Conservation (phyloP, 2,888 invertebrate species). For the Calephelis perditalis region DNA sequence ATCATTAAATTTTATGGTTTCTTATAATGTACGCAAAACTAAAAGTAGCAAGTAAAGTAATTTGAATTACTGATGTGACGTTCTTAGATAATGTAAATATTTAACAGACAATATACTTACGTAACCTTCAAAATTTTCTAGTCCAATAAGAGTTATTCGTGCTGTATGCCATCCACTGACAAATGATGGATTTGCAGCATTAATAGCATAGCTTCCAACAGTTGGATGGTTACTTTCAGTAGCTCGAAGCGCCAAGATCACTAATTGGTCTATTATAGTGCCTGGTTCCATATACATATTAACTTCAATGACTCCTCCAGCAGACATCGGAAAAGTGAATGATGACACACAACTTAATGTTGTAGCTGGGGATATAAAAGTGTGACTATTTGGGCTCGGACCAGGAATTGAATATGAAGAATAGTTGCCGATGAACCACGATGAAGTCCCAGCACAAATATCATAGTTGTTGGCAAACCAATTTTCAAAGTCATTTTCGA, state of each 20-base stretch:
- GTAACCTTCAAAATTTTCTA: background rate
- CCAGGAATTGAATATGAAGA: constrained; percentile 34
- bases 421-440: constrained; percentile 42
- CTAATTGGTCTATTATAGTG: background rate
- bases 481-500: constrained; percentile 37
- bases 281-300: background rate
- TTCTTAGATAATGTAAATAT: background rate
- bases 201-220: background rate
- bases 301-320: background rate
- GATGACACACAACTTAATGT: background rate
- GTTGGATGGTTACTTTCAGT: background rate
- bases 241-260: constrained; percentile 31
- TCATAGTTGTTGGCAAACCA: constrained; percentile 34
- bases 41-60: too few species aligned
- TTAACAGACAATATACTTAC: background rate
- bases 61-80: too few species aligned
- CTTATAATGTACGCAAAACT: too few species aligned
- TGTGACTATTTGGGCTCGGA: background rate
- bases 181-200: background rate
- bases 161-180: background rate
- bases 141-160: background rate
- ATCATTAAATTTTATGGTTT: too few species aligned
- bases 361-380: background rate
- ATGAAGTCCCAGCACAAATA: constrained; percentile 33
- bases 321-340: background rate